Base-by-base conservation (phyloP, 2,113 vertebrate genomes). In the Amblyopsis rosae region DNA sequence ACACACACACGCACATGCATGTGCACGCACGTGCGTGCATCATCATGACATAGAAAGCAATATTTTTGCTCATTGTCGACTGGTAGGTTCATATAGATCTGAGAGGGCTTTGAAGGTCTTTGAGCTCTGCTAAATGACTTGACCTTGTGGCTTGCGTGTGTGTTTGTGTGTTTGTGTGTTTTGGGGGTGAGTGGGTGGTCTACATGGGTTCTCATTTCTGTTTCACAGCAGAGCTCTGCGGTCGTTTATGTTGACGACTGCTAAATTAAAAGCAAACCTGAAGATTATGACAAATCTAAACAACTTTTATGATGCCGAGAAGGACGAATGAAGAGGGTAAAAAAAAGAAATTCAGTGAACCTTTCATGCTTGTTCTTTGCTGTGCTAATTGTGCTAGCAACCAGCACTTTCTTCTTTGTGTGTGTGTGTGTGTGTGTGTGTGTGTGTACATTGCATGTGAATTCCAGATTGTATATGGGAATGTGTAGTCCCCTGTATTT, bases 51-150 rank as follows among this genome's bases (percentile, higher is more conserved):
- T 80, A 80, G 75, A 86, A 85, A 82, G 78, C 79, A 59, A 48
- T 86, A 82, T 76, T 86, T 85, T 79, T 77, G 69, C 62, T 86
- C 79, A 73, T 75, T 66, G 84, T 89, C 85, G 92, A 91, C 91
- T 93, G 91, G 93, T 96, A 93, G 94, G 93, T 92, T 94, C 93
- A 93, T 96, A 93, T 94, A 94, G 94, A 96, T 98, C 95, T 96
- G 89, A 96, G 93, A 86, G 79, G 80, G 75, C 94, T 95, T 96
- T 95, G 94, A 96, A 97, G 94, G 92, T 88, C 93, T 97, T 96
- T 96, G 94, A 97, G 96, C 95, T 95, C 93, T 91, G 92, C 93
- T 95, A 94, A 96, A 95, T 94, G 94, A 93, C 93, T 96, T 95
- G 94, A 96, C 95, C 95, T 95, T 95, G 93, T 86, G 85, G 83